Conservation (phyloP, 2,888 invertebrate genomes). For the Danaus chrysippus region DNA sequence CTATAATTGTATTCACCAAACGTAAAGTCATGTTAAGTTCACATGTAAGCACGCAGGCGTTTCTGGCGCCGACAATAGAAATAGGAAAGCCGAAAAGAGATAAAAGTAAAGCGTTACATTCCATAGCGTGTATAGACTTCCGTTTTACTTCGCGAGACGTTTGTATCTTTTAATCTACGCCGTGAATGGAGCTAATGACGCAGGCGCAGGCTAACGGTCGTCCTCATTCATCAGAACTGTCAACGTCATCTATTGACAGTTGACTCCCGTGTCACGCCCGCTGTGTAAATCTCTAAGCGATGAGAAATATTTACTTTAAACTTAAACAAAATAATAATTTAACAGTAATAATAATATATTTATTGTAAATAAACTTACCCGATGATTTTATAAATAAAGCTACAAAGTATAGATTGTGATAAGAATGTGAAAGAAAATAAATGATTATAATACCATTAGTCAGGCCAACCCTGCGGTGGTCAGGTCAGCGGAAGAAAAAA, state of each 20-base stretch:
- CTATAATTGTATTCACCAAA: too few relatives aligned
- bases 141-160: slow-evolving; percentile 60
- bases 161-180: slow-evolving; percentile 70
- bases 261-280: slow-evolving; percentile 62
- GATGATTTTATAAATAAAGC: slow-evolving; percentile 14
- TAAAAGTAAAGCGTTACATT: slow-evolving; percentile 46
- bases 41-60: neutral
- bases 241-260: slow-evolving; percentile 76
- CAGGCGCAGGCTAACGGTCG: slow-evolving; percentile 58
- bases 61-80: slow-evolving; percentile 28
- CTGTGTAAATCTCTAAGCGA: slow-evolving; percentile 24
- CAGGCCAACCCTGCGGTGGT: slow-evolving; percentile 69
- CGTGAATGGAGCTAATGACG: slow-evolving; percentile 69
- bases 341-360: neutral
- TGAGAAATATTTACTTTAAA: slow-evolving; percentile 16
- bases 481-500: slow-evolving; percentile 71
- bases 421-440: slow-evolving; percentile 76
- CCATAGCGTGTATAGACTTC: slow-evolving; percentile 60
- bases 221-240: slow-evolving; percentile 73
- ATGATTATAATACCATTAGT: slow-evolving; percentile 77
- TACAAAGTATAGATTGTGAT: slow-evolving; percentile 61
- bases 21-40: neutral
- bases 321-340: neutral
- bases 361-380: neutral
- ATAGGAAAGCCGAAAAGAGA: slow-evolving; percentile 34